These are phyloP conservation scores for Nephrotoma guestfalica DNA, from an alignment of 2,888 invertebrate species.

Conservation along the genomic window DNA sequence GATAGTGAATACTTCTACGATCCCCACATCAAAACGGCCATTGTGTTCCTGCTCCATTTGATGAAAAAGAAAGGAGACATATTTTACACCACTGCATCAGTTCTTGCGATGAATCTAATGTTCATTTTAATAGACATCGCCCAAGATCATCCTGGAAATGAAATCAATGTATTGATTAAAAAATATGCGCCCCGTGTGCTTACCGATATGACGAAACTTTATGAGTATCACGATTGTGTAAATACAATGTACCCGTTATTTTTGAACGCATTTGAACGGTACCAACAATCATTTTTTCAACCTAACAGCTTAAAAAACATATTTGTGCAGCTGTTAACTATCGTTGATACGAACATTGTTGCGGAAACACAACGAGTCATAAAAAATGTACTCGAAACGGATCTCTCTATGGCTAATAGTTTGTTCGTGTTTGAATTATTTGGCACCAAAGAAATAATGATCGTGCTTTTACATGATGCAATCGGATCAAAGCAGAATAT, in stretches of 20 bases:
- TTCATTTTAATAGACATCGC: neutral
- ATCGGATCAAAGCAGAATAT: neutral
- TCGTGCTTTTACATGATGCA: neutral
- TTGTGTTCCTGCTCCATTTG: neutral
- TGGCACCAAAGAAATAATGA: neutral
- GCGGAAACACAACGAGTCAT: neutral
- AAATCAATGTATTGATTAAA: neutral
- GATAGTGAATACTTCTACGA: neutral
- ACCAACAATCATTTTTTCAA: neutral
- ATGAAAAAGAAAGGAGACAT: neutral
- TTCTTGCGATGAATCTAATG: neutral
- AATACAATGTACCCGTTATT: neutral
- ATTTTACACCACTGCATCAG: neutral
- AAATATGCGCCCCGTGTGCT: neutral
- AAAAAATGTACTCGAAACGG: neutral
- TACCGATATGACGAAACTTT: neutral
- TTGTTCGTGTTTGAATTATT: neutral
- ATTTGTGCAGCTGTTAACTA: neutral
- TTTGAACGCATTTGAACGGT: neutral
- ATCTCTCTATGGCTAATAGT: neutral
- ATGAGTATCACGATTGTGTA: neutral
- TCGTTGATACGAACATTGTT: neutral
- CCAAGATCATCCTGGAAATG: neutral
- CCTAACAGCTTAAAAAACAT: neutral
- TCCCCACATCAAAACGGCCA: neutral